Base-by-base conservation (phyloP, 2,888 invertebrate genomes). In the Allophyes oxyacanthae region DNA sequence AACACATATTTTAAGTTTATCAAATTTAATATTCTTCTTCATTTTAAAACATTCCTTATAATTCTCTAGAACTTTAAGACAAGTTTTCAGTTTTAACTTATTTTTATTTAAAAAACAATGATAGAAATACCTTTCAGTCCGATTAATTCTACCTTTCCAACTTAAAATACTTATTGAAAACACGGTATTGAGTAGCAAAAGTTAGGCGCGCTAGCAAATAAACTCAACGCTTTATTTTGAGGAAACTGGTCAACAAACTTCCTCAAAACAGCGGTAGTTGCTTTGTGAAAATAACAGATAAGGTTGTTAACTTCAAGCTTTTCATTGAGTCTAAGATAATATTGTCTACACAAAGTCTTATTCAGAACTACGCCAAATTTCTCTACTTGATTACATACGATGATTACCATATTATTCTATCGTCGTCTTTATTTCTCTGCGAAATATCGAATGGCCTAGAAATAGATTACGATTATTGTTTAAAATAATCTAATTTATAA, bases 171-270 rank as follows among this genome's bases (percentile, higher is more conserved):
- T 58, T 58, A 46, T 51, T 48, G 67, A 51, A 50, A 66, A 51
- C 50, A 58, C 42, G 46, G 14, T 37, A 59, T 48, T 28, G 37
- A 37, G 60, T 28, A 28, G 46, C 6, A 6, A 44, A 67, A 72
- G 68, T 66, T 72, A 45, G 51, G 37, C 30, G 1, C 48, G 44
- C 33, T 34, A 41, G 61, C 33, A 45, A 59, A 67, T 66, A 66
- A 72, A 72, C 43, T 51, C 37, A 33, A 32, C n/a, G 72, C 37
- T 67, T 67, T 59, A 72, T 51, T 60, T 72, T 41, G 36, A 36
- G 40, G 36, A 48, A 72, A 58, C 46, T 51, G 28, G 59, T 41
- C 48, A 40, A 44, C 25, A 0, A 49, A 72, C 33, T 66, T 51
- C 26, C 40, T 51, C 26, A 20, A 34, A 38, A 38, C 44, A 51